Evolutionary conservation across 2,113 vertebrate genomes (phyloP).

Genomic region (Glaucidium brasilianum): DNA sequence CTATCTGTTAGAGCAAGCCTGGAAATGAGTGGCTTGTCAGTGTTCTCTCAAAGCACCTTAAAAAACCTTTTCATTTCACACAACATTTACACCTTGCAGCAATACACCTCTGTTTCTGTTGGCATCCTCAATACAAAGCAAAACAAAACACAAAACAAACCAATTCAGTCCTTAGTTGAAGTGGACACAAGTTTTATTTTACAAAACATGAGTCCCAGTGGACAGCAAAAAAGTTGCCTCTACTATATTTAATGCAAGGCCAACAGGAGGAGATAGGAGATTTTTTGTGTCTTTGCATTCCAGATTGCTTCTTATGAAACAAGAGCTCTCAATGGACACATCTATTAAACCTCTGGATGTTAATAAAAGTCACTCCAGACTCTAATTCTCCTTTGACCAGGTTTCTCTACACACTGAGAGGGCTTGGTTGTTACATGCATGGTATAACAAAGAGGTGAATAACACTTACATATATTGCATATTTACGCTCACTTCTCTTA

Average conservation of each 20-base stretch:
- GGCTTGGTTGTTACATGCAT: background rate
- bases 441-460: background rate
- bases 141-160: background rate
- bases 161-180: background rate
- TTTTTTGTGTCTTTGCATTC: background rate
- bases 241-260: background rate
- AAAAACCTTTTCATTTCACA: background rate
- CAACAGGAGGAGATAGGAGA: background rate
- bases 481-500: background rate
- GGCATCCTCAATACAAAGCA: background rate
- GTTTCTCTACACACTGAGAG: background rate
- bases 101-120: background rate
- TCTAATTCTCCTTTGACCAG: rapidly evolving
- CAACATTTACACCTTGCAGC: background rate
- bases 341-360: background rate
- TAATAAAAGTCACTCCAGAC: background rate
- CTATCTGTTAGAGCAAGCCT: background rate
- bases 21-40: background rate
- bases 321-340: background rate
- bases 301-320: background rate
- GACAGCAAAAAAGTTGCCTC: background rate
- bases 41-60: background rate
- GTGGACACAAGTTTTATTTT: background rate
- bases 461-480: rapidly evolving
- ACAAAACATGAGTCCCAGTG: rapidly evolving